Conservation (phyloP, 30 jellyfish, hydroid and myxozoan species). For the Aurelia coerulea region DNA sequence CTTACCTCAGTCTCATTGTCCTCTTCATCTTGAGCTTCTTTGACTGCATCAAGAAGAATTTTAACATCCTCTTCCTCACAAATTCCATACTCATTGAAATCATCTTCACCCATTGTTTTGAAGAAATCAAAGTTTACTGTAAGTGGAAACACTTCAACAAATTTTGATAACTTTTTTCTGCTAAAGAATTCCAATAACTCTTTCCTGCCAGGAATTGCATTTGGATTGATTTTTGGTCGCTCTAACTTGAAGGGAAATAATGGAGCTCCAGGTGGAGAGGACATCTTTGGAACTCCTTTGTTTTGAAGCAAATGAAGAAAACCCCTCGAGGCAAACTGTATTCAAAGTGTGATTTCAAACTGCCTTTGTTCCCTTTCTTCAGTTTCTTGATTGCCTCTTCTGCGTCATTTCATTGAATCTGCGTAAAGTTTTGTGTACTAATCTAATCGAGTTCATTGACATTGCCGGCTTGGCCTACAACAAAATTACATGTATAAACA, state of each 20-base stretch:
- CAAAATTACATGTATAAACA: too few relatives aligned
- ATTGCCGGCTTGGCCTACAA: too few relatives aligned
- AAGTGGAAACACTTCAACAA: conserved; percentile 79
- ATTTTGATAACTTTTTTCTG: conserved; percentile 57
- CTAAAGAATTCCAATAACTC: conserved; percentile 79
- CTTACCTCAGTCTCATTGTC: conserved; percentile 73
- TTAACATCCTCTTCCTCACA: conserved; percentile 77
- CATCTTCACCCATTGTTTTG: conserved; percentile 96
- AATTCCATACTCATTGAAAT: conserved; percentile 90
- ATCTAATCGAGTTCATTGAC: too few relatives aligned
- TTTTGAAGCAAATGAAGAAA: too few relatives aligned
- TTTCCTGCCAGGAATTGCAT: conserved; percentile 91
- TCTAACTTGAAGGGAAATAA: conserved; percentile 67
- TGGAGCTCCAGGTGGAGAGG: background rate
- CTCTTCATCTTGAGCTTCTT: conserved; percentile 90
- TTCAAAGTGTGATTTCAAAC: too few relatives aligned
- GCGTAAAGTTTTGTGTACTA: too few relatives aligned
- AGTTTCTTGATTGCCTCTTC: too few relatives aligned
- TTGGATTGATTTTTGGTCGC: conserved; percentile 77
- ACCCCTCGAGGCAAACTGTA: too few relatives aligned
- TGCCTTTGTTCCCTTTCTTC: too few relatives aligned
- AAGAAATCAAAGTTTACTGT: conserved; percentile 86
- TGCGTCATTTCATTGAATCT: too few relatives aligned
- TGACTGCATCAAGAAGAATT: conserved; percentile 81
- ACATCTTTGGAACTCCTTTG: too few relatives aligned